These are phyloP conservation scores for Psephotus haematonotus DNA, from an alignment of 2,113 vertebrate species.

Conservation along the genomic window DNA sequence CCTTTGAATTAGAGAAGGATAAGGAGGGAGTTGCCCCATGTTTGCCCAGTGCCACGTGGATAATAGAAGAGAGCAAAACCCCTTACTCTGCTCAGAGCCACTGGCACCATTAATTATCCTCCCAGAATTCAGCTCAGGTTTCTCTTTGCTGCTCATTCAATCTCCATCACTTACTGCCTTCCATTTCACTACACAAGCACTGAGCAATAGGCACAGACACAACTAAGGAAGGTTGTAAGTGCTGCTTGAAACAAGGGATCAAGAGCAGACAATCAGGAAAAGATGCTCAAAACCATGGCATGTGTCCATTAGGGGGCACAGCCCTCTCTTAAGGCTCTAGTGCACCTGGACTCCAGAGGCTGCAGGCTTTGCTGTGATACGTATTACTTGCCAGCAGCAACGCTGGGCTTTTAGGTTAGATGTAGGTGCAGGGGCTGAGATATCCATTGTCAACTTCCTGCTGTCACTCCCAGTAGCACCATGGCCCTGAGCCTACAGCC, in stretches of 20 bases:
- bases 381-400: not conserved
- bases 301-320: conserved; percentile 9
- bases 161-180: conserved; percentile 59
- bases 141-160: conserved; percentile 49
- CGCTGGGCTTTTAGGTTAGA: not conserved
- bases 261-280: not conserved
- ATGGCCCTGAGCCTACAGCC: not conserved
- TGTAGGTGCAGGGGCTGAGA: not conserved
- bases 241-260: not conserved
- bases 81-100: conserved; percentile 23
- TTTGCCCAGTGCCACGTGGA: not conserved
- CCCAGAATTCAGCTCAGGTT: conserved; percentile 71
- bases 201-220: conserved; percentile 52
- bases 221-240: conserved; percentile 60
- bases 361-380: not conserved
- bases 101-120: conserved; percentile 50
- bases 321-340: not conserved
- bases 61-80: conserved; percentile 54
- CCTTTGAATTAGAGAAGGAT: conserved; percentile 68
- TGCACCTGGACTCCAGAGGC: not conserved
- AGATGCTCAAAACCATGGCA: not conserved
- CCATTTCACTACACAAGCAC: conserved; percentile 52
- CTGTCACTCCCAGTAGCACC: not conserved
- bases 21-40: conserved; percentile 20
- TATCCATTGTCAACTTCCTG: not conserved